Percentiles rank a stretch among this genome's conserved stretches.
phyloP scores from a whole-genome alignment of 2,888 invertebrate species.

The Acrobasis consociella region DNA sequence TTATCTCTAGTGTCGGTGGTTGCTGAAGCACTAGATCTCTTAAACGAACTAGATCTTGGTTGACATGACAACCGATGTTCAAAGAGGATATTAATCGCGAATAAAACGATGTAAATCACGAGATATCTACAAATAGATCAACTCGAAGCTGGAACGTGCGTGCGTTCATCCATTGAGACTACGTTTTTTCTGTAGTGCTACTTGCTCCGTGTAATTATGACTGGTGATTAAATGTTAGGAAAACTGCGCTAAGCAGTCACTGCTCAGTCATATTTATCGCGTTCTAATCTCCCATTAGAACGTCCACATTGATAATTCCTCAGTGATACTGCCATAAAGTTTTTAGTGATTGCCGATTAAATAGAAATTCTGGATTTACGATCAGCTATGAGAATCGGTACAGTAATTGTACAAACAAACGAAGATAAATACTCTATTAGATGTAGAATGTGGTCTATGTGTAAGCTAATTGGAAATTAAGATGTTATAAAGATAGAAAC shows the following conservation, averaged over 20 bases:
- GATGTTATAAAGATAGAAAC: slow-evolving; percentile 2
- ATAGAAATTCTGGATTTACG: slow-evolving; percentile 27
- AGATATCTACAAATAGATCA: slow-evolving; percentile 53
- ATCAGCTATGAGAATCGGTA: slow-evolving; percentile 20
- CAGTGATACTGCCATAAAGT: slow-evolving; percentile 43
- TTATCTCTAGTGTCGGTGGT: slow-evolving; percentile 1
- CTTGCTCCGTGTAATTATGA: slow-evolving; percentile 55
- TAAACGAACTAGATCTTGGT: slow-evolving; percentile 27
- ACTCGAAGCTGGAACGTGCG: slow-evolving; percentile 40
- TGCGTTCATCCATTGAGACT: slow-evolving; percentile 47
- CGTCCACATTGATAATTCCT: slow-evolving; percentile 45
- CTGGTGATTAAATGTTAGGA: slow-evolving; percentile 44
- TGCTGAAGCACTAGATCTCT: slow-evolving; percentile 11
- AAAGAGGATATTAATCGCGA: slow-evolving; percentile 33
- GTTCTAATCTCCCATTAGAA: slow-evolving; percentile 48
- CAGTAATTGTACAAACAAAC: slow-evolving; percentile 31
- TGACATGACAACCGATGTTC: slow-evolving; percentile 26
- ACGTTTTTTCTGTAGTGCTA: slow-evolving; percentile 58
- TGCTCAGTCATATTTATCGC: slow-evolving; percentile 38
- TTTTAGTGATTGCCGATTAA: slow-evolving; percentile 31
- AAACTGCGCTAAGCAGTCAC: slow-evolving; percentile 35
- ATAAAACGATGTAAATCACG: slow-evolving; percentile 35
- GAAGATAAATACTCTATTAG: slow-evolving; percentile 11
- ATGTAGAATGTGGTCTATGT: neutral
- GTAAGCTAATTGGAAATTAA: neutral